Evolutionary conservation across 2,113 vertebrate species (phyloP), one percentile per base, ranked within the genome.

Genomic region (Calonectris borealis): DNA sequence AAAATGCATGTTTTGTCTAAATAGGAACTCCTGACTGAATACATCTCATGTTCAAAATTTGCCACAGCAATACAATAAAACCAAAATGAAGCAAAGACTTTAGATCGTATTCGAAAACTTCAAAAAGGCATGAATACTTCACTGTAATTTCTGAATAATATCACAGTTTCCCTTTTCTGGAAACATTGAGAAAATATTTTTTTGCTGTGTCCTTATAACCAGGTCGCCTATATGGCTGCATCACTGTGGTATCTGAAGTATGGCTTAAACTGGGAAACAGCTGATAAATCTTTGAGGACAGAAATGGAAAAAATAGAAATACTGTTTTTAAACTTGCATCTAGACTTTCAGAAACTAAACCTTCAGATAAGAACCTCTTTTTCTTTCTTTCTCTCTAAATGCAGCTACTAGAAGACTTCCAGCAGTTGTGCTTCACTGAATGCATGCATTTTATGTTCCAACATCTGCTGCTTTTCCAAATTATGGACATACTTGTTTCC

Each of bases 391-490:
- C 31, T 71, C 22, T 60, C 42, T 51, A 72, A 81, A 96, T 86
- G 60, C 70, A 92, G 82, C 91, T 48, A 70, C 83, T 18, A 82
- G 71, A 78, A 96, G 90, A 93, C 71, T 38, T 22, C 76, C 92
- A 94, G 73, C 52, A 88, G 62, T 91, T 85, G 34, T 44, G 64
- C 83, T 89, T 93, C 68, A 73, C 40, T 16, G 9, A 90, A 96
- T 89, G 85, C 68, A 68, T 36, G n/a, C 62, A 51, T 58, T 91
- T 52, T 78, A 72, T 31, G 61, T 69, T 90, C 57, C 94, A 86
- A 80, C 31, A 48, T 27, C 71, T 81, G 82, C 62, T 76, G 83
- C 91, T 94, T 83, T 94, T 94, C 65, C 49, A 86, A 97, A 88
- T 48, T 18, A 65, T 4, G 66, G 76, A 65, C 77, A 34, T 31